Conservation (phyloP, 1,140 invertebrate genomes). For the Drosophila repletoides region DNA sequence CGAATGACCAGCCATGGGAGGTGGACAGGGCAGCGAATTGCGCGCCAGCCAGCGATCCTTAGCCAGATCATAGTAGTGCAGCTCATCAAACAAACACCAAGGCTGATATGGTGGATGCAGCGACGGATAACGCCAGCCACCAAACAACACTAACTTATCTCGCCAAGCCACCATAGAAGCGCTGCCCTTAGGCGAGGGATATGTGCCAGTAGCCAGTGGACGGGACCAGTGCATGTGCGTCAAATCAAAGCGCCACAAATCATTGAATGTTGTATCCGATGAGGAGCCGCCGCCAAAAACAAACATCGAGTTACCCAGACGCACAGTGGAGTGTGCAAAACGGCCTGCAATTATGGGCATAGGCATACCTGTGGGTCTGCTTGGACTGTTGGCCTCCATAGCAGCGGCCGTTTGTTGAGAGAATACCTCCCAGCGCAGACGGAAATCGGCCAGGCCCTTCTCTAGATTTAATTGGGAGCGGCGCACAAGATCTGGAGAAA, state of each 20-base stretch:
- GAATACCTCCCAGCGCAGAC: slow-evolving; percentile 72
- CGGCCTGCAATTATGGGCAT: slow-evolving; percentile 90
- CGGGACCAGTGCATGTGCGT: slow-evolving; percentile 92
- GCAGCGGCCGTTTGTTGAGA: slow-evolving; percentile 54
- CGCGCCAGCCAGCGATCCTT: slow-evolving; percentile 93
- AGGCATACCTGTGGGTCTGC: slow-evolving; percentile 19
- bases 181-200: slow-evolving; percentile 98
- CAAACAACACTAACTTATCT: slow-evolving; percentile 93
- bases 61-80: slow-evolving; percentile 94
- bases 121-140: slow-evolving; percentile 97
- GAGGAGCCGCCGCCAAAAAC: slow-evolving; percentile 98
- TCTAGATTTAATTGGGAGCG: slow-evolving; percentile 73
- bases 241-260: slow-evolving; percentile 96
- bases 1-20: slow-evolving; percentile 95
- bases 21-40: slow-evolving; percentile 86
- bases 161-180: slow-evolving; percentile 94
- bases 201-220: slow-evolving; percentile 90
- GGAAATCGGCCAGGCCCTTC: slow-evolving; percentile 72
- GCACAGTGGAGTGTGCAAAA: slow-evolving; percentile 95
- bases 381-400: slow-evolving; percentile 25
- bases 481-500: slow-evolving; percentile 64
- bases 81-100: slow-evolving; percentile 94
- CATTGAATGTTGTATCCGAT: slow-evolving; percentile 97
- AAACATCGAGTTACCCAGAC: slow-evolving; percentile 93
- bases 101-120: slow-evolving; percentile 94